Conservation (phyloP, 2,888 invertebrate species). For the Lasioglossum pauxillum region DNA sequence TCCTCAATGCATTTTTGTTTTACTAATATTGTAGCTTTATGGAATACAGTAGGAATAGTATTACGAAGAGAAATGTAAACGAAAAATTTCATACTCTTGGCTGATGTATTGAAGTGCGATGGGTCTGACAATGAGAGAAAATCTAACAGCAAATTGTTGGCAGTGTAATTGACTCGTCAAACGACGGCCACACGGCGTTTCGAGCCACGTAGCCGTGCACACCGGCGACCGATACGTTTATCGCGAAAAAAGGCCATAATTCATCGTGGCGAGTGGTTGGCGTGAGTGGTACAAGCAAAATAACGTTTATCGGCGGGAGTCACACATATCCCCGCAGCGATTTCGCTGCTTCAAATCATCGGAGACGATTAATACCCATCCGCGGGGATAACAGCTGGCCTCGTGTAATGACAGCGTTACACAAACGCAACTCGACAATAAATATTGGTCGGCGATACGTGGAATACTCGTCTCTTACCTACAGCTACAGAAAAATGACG, state of each 20-base stretch:
- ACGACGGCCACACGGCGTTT: neutral
- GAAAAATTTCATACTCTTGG: neutral
- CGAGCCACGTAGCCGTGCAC: slow-evolving; percentile 7
- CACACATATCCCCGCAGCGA: slow-evolving; percentile 46
- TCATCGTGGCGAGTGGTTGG: slow-evolving; percentile 23
- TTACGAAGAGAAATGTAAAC: too few species aligned
- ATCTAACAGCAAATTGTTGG: slow-evolving; percentile 2
- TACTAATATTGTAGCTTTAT: neutral
- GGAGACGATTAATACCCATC: slow-evolving; percentile 68
- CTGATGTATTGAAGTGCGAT: neutral
- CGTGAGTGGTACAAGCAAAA: slow-evolving; percentile 42
- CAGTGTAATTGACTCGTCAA: slow-evolving; percentile 44
- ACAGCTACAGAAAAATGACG: neutral
- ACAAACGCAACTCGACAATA: slow-evolving; percentile 73
- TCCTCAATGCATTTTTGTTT: neutral
- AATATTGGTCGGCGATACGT: slow-evolving; percentile 66
- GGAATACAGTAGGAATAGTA: too few species aligned
- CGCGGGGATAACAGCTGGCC: slow-evolving; percentile 53
- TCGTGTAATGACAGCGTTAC: slow-evolving; percentile 46
- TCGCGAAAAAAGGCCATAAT: slow-evolving; percentile 34
- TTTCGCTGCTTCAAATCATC: slow-evolving; percentile 57
- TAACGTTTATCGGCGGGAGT: slow-evolving; percentile 49
- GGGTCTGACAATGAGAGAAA: neutral
- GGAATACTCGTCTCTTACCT: neutral
- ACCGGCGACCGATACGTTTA: slow-evolving; percentile 30